A percentile compares a stretch with the other conserved stretches of the same genome.
Evolutionary conservation across 2,113 vertebrate species (phyloP).

Genomic region (Mustela lutreola): DNA sequence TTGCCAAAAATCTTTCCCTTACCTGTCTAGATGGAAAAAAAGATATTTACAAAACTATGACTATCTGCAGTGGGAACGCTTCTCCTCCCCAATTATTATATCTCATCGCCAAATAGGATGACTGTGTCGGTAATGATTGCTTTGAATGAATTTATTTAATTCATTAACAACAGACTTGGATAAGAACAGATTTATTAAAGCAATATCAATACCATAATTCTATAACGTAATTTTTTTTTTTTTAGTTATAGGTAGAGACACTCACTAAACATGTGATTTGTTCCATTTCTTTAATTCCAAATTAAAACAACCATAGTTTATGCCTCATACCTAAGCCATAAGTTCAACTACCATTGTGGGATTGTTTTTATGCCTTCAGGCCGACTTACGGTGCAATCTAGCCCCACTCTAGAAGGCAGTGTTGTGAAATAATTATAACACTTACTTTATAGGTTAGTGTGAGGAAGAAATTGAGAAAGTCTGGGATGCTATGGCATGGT

Average conservation of each 20-base stretch:
- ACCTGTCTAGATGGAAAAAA: not conserved
- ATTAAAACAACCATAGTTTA: conserved; percentile 3
- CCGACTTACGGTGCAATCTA: not conserved
- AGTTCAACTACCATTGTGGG: conserved; percentile 7
- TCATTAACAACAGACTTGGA: not conserved
- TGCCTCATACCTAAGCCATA: not conserved
- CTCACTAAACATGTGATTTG: not conserved
- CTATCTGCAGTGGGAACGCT: not conserved
- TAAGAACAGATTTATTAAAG: not conserved
- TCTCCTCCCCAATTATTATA: not conserved
- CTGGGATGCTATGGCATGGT: not conserved
- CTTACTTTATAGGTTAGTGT: not conserved
- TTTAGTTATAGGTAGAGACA: conserved; percentile 1
- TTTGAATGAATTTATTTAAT: not conserved
- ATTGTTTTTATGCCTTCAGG: not conserved
- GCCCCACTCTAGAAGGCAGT: not conserved
- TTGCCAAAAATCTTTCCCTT: not conserved
- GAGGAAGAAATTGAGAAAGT: not conserved
- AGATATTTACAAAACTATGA: not conserved
- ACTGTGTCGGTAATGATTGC: not conserved
- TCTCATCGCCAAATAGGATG: not conserved
- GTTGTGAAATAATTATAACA: not conserved
- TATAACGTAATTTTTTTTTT: not conserved
- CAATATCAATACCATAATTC: not conserved
- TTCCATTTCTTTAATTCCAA: conserved; percentile 35